Percentiles rank a stretch among this genome's conserved stretches.
Evolutionary conservation across 2,797 vertebrate species (phyloP).

Genomic region (Pseudochirops cupreus): DNA sequence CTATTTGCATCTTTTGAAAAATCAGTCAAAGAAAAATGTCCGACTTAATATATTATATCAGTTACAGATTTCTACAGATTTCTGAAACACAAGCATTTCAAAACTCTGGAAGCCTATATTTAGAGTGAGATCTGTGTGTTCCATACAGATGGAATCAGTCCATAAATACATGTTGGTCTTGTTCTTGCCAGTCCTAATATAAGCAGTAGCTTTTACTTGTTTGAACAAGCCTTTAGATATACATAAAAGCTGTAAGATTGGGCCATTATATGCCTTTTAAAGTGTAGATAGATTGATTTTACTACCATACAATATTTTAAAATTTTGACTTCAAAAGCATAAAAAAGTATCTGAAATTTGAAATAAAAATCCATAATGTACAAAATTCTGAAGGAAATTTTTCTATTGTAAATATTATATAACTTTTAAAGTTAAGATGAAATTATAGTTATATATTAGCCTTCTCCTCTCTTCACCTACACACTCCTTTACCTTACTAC

Average conservation of each 20-base stretch:
- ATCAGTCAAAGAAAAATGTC: conserved; percentile 58
- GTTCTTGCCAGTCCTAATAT: conserved; percentile 80
- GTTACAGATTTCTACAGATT: conserved; percentile 74
- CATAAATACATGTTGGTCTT: conserved; percentile 72
- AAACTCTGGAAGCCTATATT: conserved; percentile 73
- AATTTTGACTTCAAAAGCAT: conserved; percentile 79
- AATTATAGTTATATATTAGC: neutral
- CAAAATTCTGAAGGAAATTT: conserved; percentile 71
- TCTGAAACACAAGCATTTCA: conserved; percentile 70
- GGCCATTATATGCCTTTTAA: conserved; percentile 76
- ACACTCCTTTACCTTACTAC: neutral
- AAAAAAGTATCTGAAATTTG: conserved; percentile 72
- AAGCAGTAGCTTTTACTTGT: conserved; percentile 74
- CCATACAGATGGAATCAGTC: conserved; percentile 76
- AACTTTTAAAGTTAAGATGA: neutral
- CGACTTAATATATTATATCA: conserved; percentile 68
- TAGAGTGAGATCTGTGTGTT: conserved; percentile 77
- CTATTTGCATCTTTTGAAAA: conserved; percentile 52
- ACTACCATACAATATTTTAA: conserved; percentile 79
- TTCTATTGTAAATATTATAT: neutral
- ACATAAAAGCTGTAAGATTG: conserved; percentile 77
- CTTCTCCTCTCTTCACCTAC: neutral
- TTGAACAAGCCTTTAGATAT: conserved; percentile 72
- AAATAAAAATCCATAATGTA: conserved; percentile 80
- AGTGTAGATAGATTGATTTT: conserved; percentile 78